These are phyloP conservation scores for Dynastes maya DNA, from an alignment of 2,888 invertebrate genomes.

Conservation along the genomic window DNA sequence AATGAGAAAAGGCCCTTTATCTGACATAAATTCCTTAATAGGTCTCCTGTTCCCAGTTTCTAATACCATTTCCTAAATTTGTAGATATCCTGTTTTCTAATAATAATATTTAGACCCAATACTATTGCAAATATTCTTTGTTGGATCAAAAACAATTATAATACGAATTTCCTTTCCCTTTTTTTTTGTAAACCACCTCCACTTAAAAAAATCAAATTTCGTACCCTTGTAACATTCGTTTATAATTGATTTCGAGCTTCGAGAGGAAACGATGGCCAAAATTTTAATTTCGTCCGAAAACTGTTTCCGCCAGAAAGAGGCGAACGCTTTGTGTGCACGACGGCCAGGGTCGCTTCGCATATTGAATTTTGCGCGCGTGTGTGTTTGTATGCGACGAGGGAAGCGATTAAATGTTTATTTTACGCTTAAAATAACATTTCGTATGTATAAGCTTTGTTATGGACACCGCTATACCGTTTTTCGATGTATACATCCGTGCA, in stretches of 20 bases:
- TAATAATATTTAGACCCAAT: too few species aligned
- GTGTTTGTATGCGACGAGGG: slow-evolving; percentile 18
- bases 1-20: too few species aligned
- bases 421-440: slow-evolving; percentile 45
- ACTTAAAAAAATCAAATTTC: too few species aligned
- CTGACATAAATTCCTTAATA: too few species aligned
- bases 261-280: neutral
- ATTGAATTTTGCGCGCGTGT: slow-evolving; percentile 31
- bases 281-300: slow-evolving; percentile 39
- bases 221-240: too few species aligned
- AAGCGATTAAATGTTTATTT: slow-evolving; percentile 46
- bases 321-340: slow-evolving; percentile 22
- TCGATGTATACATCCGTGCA: slow-evolving; percentile 26
- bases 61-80: too few species aligned
- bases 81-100: too few species aligned
- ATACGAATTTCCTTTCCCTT: too few species aligned
- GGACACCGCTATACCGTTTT: neutral
- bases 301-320: slow-evolving; percentile 24
- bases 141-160: too few species aligned
- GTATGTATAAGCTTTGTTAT: slow-evolving; percentile 38
- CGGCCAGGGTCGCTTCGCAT: neutral
- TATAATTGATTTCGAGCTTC: neutral
- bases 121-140: too few species aligned
- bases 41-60: too few species aligned
- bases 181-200: too few species aligned